A percentile compares a stretch with the other conserved stretches of the same genome.
Evolutionary conservation across 2,888 invertebrate genomes (phyloP).

Genomic region (Ectemnius continuus): DNA sequence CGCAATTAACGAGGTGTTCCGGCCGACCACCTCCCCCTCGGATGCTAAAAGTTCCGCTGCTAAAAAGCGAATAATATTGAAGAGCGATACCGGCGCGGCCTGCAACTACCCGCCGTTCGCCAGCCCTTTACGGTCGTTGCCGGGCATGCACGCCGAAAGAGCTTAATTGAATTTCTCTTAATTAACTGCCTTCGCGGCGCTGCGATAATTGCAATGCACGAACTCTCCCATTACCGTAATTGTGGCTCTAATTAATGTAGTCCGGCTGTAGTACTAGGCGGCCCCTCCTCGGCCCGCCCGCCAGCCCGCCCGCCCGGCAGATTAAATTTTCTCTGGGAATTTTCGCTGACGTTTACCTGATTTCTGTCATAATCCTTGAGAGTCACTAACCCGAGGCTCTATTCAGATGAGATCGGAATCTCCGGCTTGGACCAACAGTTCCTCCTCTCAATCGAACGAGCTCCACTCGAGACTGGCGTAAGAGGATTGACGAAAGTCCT

Average conservation of each 20-base stretch:
- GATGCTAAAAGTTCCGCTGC: too few relatives aligned
- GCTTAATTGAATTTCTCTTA: constrained; percentile 68
- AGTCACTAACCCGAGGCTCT: neutral
- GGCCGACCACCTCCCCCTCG: too few relatives aligned
- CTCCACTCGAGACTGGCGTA: constrained; percentile 3
- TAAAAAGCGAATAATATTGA: constrained; percentile 31
- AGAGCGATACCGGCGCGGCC: constrained; percentile 25
- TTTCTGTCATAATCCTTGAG: neutral
- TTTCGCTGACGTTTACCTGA: constrained; percentile 18
- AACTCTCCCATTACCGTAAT: constrained; percentile 66
- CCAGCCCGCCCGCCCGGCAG: constrained; percentile 17
- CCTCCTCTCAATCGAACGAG: too few relatives aligned
- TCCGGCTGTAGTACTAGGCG: constrained; percentile 43
- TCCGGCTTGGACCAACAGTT: neutral
- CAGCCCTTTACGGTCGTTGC: constrained; percentile 24
- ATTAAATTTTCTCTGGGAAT: constrained; percentile 56
- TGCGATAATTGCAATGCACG: constrained; percentile 66
- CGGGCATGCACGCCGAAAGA: constrained; percentile 52
- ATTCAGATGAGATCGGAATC: neutral
- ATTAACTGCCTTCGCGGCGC: constrained; percentile 63
- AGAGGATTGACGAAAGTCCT: too few relatives aligned
- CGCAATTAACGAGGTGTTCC: neutral
- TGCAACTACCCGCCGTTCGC: constrained; percentile 22
- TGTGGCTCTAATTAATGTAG: constrained; percentile 65
- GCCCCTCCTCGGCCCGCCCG: too few relatives aligned